These are phyloP conservation scores for Craseonycteris thonglongyai DNA, from an alignment of 2,113 vertebrate genomes.

Conservation along the genomic window DNA sequence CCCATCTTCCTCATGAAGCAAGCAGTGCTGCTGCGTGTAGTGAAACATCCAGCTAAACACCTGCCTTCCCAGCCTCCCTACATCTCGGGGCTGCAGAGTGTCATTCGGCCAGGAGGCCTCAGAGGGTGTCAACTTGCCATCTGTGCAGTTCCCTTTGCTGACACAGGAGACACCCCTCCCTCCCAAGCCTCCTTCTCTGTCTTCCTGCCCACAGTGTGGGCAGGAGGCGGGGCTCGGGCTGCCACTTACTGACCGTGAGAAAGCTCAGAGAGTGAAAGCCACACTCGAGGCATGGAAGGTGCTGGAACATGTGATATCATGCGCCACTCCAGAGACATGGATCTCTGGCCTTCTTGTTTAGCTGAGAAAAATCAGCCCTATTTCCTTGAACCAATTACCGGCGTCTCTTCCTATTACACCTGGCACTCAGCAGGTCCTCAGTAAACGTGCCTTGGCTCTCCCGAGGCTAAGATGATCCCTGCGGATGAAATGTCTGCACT, in stretches of 20 bases:
- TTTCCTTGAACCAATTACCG: not conserved
- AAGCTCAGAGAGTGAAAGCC: not conserved
- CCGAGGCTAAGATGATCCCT: accelerated
- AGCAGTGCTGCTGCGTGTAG: not conserved
- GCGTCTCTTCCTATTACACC: not conserved
- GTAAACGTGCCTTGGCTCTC: not conserved
- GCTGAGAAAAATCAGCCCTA: not conserved
- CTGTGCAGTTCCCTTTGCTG: not conserved
- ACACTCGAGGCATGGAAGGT: not conserved
- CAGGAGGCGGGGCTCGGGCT: not conserved
- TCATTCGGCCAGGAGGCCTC: not conserved
- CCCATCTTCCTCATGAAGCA: not conserved
- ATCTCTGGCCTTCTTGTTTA: not conserved
- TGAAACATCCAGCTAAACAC: accelerated
- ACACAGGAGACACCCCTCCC: not conserved
- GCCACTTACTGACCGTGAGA: not conserved
- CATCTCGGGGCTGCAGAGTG: accelerated
- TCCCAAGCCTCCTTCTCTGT: not conserved
- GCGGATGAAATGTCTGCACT: accelerated
- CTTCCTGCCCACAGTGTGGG: not conserved
- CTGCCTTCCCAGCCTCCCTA: not conserved
- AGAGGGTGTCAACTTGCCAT: not conserved
- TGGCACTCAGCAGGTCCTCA: not conserved
- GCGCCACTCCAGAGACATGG: not conserved
- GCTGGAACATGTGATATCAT: not conserved